phyloP scores from a whole-genome alignment of 2,113 vertebrate species.

The Vulpes lagopus region DNA sequence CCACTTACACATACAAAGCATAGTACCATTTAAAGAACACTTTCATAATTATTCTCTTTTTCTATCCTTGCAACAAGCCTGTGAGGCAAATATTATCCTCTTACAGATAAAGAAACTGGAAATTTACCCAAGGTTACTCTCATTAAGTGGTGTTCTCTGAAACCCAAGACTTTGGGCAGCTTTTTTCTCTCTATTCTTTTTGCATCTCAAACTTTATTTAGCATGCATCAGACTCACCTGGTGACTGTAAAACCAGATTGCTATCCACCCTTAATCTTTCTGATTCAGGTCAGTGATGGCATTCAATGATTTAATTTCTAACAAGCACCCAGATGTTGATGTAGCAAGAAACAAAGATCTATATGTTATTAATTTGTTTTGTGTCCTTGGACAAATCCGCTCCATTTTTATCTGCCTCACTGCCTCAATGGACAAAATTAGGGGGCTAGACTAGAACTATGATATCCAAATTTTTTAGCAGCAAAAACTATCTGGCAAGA shows the following conservation, averaged over 20 bases:
- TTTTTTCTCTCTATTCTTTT: neutral
- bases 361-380: neutral
- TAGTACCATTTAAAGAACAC: neutral
- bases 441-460: neutral
- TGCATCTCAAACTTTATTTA: slow-evolving; percentile 27
- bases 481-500: neutral
- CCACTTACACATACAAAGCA: neutral
- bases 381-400: neutral
- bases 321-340: neutral
- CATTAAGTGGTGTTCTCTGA: neutral
- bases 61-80: neutral
- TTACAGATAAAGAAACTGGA: neutral
- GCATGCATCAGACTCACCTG: neutral
- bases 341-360: neutral
- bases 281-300: neutral
- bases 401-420: neutral
- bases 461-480: neutral
- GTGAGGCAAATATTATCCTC: slow-evolving; percentile 5
- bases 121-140: neutral
- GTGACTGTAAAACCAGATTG: slow-evolving; percentile 18
- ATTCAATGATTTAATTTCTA: neutral
- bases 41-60: slow-evolving; percentile 10
- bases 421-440: slow-evolving; percentile 15
- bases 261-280: neutral
- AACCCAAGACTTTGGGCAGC: neutral